Conservation (phyloP, 37 sponge, comb jelly and placozoan species). For the Bolinopsis microptera region DNA sequence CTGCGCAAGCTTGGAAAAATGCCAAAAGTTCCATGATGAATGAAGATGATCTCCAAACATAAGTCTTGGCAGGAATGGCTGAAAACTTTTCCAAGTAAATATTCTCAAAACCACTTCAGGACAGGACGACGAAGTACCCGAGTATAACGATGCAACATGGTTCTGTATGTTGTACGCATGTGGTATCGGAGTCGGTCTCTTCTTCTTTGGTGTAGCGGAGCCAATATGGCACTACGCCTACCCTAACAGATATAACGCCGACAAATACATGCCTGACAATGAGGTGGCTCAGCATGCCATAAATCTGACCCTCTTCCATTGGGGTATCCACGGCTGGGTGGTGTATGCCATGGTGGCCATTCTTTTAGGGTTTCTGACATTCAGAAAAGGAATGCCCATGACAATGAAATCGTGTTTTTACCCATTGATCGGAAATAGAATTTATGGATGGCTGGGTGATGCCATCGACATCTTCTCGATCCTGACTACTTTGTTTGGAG, state of each 20-base stretch:
- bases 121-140: conserved; percentile 45
- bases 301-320: conserved; percentile 41
- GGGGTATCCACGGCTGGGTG: conserved; percentile 62
- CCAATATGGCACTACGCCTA: conserved; percentile 50
- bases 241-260: conserved; percentile 12
- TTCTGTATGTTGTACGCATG: conserved; percentile 49
- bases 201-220: conserved; percentile 62
- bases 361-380: conserved; percentile 16
- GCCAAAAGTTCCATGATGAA: too few species aligned
- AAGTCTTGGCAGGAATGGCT: too few species aligned
- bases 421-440: conserved; percentile 29
- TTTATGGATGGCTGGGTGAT: conserved; percentile 14
- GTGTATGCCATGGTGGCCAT: conserved; percentile 61
- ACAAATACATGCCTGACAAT: conserved; percentile 63
- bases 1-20: too few species aligned
- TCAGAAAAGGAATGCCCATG: conserved; percentile 52
- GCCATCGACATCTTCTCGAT: conserved; percentile 33
- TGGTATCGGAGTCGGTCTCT: conserved; percentile 56
- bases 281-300: conserved; percentile 63
- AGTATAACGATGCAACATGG: conserved; percentile 46
- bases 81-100: too few species aligned
- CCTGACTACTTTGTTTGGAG: conserved; percentile 48
- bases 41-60: too few species aligned
- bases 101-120: too few species aligned
- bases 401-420: conserved; percentile 66